A percentile compares a stretch with the other conserved stretches of the same genome.
phyloP scores from a whole-genome alignment of 2,888 invertebrate genomes.

The Fissipunctia ypsillon region DNA sequence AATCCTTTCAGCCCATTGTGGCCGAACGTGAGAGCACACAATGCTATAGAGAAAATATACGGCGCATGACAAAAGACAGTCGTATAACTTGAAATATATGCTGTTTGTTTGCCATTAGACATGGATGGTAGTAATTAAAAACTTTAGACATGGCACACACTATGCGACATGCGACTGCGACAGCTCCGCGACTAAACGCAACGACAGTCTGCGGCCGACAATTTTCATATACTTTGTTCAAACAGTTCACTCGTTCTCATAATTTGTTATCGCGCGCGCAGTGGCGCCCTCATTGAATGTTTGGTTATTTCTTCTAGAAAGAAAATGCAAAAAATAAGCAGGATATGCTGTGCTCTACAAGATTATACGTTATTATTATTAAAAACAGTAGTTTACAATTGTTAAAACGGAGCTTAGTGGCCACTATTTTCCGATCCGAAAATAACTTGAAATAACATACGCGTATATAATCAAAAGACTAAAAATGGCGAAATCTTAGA shows the following conservation, averaged over 20 bases:
- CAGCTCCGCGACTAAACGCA: neutral
- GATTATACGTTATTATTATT: too few species aligned
- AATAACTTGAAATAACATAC: neutral
- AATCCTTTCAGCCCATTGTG: slow-evolving; percentile 45
- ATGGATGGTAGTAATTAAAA: slow-evolving; percentile 22
- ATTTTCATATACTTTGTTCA: too few species aligned
- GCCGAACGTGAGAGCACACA: slow-evolving; percentile 51
- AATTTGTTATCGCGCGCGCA: too few species aligned
- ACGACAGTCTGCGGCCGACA: too few species aligned
- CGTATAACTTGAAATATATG: slow-evolving; percentile 24
- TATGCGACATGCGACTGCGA: neutral
- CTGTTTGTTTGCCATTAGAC: slow-evolving; percentile 35
- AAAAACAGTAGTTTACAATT: too few species aligned
- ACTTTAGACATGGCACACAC: slow-evolving; percentile 1
- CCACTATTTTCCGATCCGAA: too few species aligned
- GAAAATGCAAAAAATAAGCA: too few species aligned
- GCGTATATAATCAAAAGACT: neutral
- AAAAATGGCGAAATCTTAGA: neutral
- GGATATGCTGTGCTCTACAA: too few species aligned
- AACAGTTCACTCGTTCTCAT: too few species aligned
- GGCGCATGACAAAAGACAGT: slow-evolving; percentile 31
- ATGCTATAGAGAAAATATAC: slow-evolving; percentile 50
- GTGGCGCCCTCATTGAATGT: too few species aligned
- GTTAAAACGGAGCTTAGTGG: too few species aligned
- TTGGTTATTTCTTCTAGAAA: too few species aligned